Conservation (phyloP, 53 echinoderm and acorn worm species). For the Temnopleurus reevesii region DNA sequence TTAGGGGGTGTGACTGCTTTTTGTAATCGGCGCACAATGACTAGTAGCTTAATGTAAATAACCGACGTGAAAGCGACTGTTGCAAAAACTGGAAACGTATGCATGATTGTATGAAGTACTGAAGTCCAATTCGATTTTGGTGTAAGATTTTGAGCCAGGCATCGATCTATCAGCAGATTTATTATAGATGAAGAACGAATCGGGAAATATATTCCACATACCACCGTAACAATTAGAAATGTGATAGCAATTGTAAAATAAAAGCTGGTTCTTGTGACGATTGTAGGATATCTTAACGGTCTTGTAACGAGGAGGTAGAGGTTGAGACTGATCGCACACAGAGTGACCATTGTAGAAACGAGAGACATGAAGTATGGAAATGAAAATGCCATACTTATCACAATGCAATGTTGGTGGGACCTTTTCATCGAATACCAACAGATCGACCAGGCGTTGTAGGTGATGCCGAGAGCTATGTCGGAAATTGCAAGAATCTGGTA, state of each 20-base stretch:
- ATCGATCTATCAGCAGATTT: not conserved
- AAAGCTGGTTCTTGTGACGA: not conserved
- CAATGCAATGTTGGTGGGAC: not conserved
- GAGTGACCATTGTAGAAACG: not conserved
- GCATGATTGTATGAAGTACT: not conserved
- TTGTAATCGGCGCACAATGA: not conserved
- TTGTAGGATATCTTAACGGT: not conserved
- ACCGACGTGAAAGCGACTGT: not conserved
- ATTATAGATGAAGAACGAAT: not conserved
- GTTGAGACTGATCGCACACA: not conserved
- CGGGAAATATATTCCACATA: not conserved
- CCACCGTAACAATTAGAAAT: not conserved
- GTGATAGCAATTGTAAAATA: not conserved
- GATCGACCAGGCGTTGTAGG: not conserved
- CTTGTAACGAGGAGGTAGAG: not conserved
- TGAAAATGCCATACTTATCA: not conserved
- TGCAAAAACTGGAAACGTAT: not conserved
- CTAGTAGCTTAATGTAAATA: not conserved
- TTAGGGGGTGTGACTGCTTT: not conserved
- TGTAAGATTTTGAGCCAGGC: not conserved
- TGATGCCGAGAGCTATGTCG: not conserved
- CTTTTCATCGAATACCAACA: not conserved
- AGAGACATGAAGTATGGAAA: not conserved
- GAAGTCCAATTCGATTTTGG: not conserved
- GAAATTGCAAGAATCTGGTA: conserved; percentile 15